Percentiles rank a stretch among this genome's conserved stretches.
Evolutionary conservation across 2,797 vertebrate species (phyloP).

Genomic region (Ceyx erithaca): DNA sequence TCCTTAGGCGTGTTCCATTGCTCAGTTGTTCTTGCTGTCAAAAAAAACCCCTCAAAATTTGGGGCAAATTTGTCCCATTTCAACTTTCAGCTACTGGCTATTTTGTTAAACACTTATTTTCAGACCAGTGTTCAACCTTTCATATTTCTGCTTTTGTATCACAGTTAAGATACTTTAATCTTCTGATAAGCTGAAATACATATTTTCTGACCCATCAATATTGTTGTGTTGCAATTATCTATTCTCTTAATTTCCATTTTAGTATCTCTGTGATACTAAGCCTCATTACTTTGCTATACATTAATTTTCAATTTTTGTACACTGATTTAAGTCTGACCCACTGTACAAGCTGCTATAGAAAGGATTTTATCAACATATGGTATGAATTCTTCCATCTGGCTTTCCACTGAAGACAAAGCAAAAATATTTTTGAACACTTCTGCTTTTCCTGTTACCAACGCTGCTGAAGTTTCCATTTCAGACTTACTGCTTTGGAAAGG

Average conservation of each 20-base stretch:
- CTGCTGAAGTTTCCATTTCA: neutral
- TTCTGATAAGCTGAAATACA: neutral
- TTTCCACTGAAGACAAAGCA: neutral
- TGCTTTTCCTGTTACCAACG: neutral
- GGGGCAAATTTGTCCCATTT: neutral
- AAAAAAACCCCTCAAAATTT: neutral
- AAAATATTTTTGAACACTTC: neutral
- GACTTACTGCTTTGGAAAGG: neutral
- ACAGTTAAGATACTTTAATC: neutral
- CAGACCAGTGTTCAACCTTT: neutral
- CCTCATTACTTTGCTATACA: neutral
- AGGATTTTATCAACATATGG: neutral
- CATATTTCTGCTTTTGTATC: neutral
- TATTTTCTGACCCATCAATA: neutral
- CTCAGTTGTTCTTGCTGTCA: neutral
- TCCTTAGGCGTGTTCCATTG: rapidly evolving
- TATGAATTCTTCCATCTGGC: neutral
- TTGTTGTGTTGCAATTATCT: neutral
- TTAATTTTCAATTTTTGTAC: neutral
- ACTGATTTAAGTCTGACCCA: neutral
- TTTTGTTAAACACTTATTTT: neutral
- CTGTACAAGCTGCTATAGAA: neutral
- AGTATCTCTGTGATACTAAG: neutral
- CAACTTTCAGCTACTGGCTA: neutral
- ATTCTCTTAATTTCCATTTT: neutral